Percentiles rank a stretch among this genome's conserved stretches.
Evolutionary conservation across 2,797 vertebrate genomes (phyloP).

Genomic region (Chiroxiphia lanceolata): DNA sequence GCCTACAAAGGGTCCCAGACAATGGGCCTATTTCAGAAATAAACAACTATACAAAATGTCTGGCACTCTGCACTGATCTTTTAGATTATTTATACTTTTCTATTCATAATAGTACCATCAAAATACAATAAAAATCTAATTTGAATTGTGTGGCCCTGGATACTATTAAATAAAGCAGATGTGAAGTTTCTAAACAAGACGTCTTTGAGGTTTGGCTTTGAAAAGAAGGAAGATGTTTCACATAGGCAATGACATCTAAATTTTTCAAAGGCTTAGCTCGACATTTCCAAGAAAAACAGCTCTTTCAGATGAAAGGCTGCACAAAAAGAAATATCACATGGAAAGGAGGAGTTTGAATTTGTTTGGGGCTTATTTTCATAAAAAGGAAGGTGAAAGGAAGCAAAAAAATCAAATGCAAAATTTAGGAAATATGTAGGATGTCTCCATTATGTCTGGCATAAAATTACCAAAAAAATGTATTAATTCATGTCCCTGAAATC

Average conservation of each 20-base stretch:
- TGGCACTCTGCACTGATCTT: neutral
- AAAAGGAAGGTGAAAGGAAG: neutral
- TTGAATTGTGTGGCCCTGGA: neutral
- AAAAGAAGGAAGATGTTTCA: conserved; percentile 20
- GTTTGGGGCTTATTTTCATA: neutral
- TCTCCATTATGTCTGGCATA: neutral
- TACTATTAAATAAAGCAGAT: conserved; percentile 32
- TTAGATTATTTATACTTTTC: neutral
- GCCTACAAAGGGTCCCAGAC: neutral
- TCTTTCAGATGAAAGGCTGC: conserved; percentile 51
- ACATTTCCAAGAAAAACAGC: conserved; percentile 50
- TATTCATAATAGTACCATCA: neutral
- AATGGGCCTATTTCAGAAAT: neutral
- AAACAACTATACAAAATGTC: neutral
- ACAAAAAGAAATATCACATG: conserved; percentile 21
- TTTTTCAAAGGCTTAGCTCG: conserved; percentile 53
- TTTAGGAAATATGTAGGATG: neutral
- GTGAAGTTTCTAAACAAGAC: conserved; percentile 26
- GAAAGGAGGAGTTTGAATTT: neutral
- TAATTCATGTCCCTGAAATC: neutral
- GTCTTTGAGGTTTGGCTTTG: conserved; percentile 22
- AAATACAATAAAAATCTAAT: neutral
- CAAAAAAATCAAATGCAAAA: neutral
- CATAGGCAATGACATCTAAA: conserved; percentile 2
- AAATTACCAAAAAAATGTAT: neutral